phyloP scores from a whole-genome alignment of 2,888 invertebrate genomes.

The Brachypalpus laphriformis region DNA sequence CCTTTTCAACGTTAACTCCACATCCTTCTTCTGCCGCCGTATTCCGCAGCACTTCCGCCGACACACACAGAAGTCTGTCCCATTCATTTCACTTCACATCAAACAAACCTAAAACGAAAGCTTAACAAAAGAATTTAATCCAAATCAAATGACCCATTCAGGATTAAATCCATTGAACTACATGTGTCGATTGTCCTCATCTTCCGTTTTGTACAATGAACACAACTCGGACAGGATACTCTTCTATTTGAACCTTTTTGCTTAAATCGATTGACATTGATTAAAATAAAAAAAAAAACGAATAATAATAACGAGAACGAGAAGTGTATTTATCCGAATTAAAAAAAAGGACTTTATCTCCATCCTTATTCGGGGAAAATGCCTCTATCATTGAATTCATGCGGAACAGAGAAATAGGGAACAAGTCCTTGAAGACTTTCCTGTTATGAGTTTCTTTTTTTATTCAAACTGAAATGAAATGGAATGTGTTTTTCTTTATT shows the following conservation, averaged over 20 bases:
- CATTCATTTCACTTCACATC: conserved; percentile 44
- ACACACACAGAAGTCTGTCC: neutral
- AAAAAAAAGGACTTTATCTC: conserved; percentile 23
- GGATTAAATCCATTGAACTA: conserved; percentile 58
- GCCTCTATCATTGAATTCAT: conserved; percentile 31
- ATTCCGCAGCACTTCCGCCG: neutral
- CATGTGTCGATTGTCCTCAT: conserved; percentile 44
- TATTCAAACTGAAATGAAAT: conserved; percentile 43
- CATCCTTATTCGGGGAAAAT: conserved; percentile 14
- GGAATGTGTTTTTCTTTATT: conserved; percentile 54
- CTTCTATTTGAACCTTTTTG: conserved; percentile 21
- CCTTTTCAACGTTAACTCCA: neutral
- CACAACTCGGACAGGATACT: conserved; percentile 42
- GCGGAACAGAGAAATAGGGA: conserved; percentile 10
- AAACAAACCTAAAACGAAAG: conserved; percentile 28
- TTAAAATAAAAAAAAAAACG: conserved; percentile 35
- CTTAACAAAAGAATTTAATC: conserved; percentile 56
- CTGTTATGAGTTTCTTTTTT: neutral
- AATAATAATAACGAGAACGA: conserved; percentile 20
- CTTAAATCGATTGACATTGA: conserved; percentile 55
- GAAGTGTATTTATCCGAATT: conserved; percentile 56
- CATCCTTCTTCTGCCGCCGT: too few species aligned
- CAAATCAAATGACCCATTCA: conserved; percentile 62
- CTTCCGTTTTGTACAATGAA: neutral
- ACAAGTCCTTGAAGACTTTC: conserved; percentile 4